phyloP scores from a whole-genome alignment of 2,888 invertebrate genomes.

The Acronicta aceris region DNA sequence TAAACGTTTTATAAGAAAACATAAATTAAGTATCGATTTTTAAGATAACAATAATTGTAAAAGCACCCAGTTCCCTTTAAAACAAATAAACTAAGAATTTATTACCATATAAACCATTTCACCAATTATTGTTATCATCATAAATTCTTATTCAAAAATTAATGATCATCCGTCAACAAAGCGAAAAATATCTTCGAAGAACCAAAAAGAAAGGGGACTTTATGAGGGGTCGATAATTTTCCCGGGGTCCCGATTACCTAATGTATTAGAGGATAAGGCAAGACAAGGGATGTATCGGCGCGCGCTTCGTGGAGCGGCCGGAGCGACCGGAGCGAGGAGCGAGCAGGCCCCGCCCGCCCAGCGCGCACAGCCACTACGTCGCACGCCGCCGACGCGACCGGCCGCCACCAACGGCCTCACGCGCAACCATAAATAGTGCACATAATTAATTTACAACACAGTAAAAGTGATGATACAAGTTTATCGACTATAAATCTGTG shows the following conservation, averaged over 20 bases:
- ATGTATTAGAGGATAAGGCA: constrained; percentile 53
- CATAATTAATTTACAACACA: constrained; percentile 87
- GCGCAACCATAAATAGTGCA: constrained; percentile 76
- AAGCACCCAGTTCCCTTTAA: neutral
- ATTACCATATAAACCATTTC: neutral
- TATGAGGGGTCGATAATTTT: constrained; percentile 58
- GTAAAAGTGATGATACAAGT: constrained; percentile 88
- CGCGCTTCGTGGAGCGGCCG: constrained; percentile 66
- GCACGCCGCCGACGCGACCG: constrained; percentile 77
- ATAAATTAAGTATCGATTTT: no score
- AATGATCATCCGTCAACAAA: constrained; percentile 14
- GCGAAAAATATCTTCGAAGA: constrained; percentile 25
- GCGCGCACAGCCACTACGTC: constrained; percentile 71
- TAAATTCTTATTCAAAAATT: constrained; percentile 6
- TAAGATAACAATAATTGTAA: neutral
- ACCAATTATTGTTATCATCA: neutral
- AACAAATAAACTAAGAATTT: neutral
- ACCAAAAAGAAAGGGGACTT: constrained; percentile 34
- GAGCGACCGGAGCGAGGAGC: constrained; percentile 57
- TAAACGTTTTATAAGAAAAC: no score
- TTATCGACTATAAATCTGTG: constrained; percentile 88
- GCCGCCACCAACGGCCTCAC: constrained; percentile 71
- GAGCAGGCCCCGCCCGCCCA: constrained; percentile 80
- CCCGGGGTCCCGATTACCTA: constrained; percentile 52
- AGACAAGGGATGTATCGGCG: constrained; percentile 73